Percentiles rank a stretch among this genome's conserved stretches.
These are phyloP conservation scores for Lamellibrachia luymesi DNA, from an alignment of 1,140 invertebrate genomes.

Conservation along the genomic window DNA sequence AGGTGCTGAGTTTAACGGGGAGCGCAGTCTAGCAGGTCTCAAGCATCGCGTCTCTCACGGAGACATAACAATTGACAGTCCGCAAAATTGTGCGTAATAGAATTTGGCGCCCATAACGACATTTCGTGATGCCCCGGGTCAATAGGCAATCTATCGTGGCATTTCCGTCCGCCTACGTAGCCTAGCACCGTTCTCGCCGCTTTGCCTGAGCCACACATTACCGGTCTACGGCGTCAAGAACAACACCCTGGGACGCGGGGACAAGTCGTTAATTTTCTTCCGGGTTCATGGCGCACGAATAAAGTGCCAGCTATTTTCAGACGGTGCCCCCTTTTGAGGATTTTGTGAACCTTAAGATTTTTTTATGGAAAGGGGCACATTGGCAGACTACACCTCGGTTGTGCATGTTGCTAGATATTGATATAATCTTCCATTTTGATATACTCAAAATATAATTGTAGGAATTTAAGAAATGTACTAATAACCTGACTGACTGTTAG, in stretches of 20 bases:
- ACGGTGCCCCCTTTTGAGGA: too few species aligned
- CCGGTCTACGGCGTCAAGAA: neutral
- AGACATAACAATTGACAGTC: neutral
- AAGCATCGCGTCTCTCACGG: neutral
- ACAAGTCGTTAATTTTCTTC: too few species aligned
- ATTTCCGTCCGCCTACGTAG: neutral
- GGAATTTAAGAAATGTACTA: too few species aligned
- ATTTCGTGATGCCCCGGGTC: neutral
- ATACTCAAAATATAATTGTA: too few species aligned
- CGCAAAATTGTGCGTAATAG: neutral
- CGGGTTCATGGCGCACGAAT: too few species aligned
- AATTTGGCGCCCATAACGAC: neutral
- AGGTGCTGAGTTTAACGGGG: neutral
- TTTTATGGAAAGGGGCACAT: too few species aligned
- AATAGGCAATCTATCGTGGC: neutral
- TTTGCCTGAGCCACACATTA: neutral
- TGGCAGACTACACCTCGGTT: too few species aligned
- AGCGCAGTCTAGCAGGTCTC: neutral
- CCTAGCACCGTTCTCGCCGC: neutral
- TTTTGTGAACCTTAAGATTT: too few species aligned
- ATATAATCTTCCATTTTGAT: too few species aligned
- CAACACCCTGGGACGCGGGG: neutral
- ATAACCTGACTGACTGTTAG: too few species aligned
- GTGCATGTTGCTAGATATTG: too few species aligned
- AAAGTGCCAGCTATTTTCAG: too few species aligned